Percentiles rank a stretch among this genome's conserved stretches.
phyloP scores from a whole-genome alignment of 2,888 invertebrate species.

The Nomada ferruginata region DNA sequence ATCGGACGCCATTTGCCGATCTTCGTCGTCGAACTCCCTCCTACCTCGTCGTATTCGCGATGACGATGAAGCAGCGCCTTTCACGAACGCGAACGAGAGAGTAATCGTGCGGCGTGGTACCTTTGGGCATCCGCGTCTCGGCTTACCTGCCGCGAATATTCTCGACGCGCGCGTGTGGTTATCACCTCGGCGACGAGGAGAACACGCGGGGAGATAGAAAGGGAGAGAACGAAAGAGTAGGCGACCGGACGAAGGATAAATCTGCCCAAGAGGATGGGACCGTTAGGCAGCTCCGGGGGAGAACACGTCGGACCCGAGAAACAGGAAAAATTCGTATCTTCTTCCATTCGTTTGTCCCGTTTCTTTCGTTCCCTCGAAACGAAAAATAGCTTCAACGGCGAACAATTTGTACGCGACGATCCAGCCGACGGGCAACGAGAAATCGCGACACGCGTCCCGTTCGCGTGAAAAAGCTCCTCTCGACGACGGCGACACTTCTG shows the following conservation, averaged over 20 bases:
- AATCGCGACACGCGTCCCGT: neutral
- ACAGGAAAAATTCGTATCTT: constrained; percentile 61
- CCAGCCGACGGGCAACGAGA: constrained; percentile 13
- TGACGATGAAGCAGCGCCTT: constrained; percentile 24
- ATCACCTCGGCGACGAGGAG: constrained; percentile 49
- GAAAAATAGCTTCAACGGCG: constrained; percentile 57
- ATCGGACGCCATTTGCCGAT: constrained; percentile 29
- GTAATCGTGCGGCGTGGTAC: constrained; percentile 26
- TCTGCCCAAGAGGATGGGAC: constrained; percentile 40
- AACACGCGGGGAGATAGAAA: constrained; percentile 5
- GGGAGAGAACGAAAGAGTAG: constrained; percentile 1
- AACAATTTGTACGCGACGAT: constrained; percentile 58
- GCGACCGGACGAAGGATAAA: constrained; percentile 44
- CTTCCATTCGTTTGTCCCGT: neutral
- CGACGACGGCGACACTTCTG: neutral
- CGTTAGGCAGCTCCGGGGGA: constrained; percentile 54
- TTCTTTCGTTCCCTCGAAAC: neutral
- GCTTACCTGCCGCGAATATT: constrained; percentile 51
- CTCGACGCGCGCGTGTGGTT: constrained; percentile 51
- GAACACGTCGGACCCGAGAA: constrained; percentile 30
- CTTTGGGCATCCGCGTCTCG: constrained; percentile 36
- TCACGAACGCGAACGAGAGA: constrained; percentile 37
- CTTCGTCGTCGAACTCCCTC: neutral
- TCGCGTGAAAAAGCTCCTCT: constrained; percentile 12
- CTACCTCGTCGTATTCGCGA: neutral